phyloP scores from a whole-genome alignment of 2,113 vertebrate genomes.

The Pygoscelis antarcticus region DNA sequence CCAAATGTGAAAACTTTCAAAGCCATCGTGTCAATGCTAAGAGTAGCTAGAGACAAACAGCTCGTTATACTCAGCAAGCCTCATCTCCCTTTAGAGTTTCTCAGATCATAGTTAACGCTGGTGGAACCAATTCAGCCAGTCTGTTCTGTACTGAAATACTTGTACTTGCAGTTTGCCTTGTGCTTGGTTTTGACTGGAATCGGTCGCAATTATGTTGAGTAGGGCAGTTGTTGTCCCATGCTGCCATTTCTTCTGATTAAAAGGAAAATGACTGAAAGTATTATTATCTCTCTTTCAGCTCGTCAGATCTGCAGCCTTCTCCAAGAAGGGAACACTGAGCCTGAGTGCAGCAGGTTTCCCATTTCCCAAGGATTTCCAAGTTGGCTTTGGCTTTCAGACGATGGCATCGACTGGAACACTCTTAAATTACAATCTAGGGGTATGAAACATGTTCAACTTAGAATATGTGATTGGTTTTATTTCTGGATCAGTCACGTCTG shows the following conservation, averaged over 20 bases:
- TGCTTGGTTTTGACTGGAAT: background rate
- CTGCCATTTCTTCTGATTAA: background rate
- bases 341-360: conserved; percentile 37
- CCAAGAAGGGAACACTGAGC: conserved; percentile 67
- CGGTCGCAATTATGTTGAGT: background rate
- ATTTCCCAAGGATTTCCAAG: conserved; percentile 68
- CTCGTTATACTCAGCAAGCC: background rate
- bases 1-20: background rate
- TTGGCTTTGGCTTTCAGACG: conserved; percentile 80
- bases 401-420: conserved; percentile 61
- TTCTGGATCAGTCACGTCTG: background rate
- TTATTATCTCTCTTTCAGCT: conserved; percentile 61
- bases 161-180: background rate
- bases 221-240: background rate
- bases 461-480: background rate
- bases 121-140: background rate
- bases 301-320: conserved; percentile 75
- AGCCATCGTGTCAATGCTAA: background rate
- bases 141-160: background rate
- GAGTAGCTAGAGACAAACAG: background rate
- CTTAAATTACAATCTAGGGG: conserved; percentile 64
- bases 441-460: conserved; percentile 1
- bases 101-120: background rate
- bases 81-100: background rate
- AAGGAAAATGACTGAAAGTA: background rate